phyloP scores from a whole-genome alignment of 1,140 invertebrate genomes.

The Apis dorsata region DNA sequence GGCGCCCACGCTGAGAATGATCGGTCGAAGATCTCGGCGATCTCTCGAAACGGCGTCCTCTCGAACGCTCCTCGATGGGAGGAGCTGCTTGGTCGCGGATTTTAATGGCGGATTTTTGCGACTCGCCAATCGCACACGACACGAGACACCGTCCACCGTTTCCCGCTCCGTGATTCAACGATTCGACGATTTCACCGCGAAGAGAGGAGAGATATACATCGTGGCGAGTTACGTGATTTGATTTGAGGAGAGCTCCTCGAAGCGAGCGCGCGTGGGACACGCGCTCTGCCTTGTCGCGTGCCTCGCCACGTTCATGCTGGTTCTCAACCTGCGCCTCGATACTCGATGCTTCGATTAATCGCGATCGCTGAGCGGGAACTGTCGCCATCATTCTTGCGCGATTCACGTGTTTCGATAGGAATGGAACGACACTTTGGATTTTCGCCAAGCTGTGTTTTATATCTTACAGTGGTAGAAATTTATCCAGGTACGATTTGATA shows the following conservation, averaged over 20 bases:
- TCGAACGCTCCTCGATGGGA: conserved; percentile 68
- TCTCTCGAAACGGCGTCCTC: conserved; percentile 54
- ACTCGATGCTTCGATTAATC: background rate
- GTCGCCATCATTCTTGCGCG: background rate
- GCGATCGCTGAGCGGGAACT: background rate
- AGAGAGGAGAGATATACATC: conserved; percentile 53
- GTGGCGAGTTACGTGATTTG: conserved; percentile 68
- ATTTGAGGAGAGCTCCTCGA: conserved; percentile 69
- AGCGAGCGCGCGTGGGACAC: conserved; percentile 66
- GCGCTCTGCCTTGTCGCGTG: conserved; percentile 68
- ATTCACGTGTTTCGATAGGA: background rate
- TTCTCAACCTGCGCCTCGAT: conserved; percentile 41
- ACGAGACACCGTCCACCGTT: conserved; percentile 45
- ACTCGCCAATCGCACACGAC: conserved; percentile 72
- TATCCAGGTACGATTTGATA: too few species aligned
- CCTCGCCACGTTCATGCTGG: conserved; percentile 55
- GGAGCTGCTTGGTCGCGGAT: conserved; percentile 72
- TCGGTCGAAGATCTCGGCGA: conserved; percentile 49
- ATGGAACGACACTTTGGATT: too few species aligned
- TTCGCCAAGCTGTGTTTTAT: too few species aligned
- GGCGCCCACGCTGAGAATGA: conserved; percentile 42
- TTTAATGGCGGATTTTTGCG: conserved; percentile 78
- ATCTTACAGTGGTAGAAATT: too few species aligned
- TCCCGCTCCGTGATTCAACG: conserved; percentile 55
- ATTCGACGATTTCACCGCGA: conserved; percentile 60